phyloP scores from a whole-genome alignment of 2,113 vertebrate genomes.

The Setophaga coronata region DNA sequence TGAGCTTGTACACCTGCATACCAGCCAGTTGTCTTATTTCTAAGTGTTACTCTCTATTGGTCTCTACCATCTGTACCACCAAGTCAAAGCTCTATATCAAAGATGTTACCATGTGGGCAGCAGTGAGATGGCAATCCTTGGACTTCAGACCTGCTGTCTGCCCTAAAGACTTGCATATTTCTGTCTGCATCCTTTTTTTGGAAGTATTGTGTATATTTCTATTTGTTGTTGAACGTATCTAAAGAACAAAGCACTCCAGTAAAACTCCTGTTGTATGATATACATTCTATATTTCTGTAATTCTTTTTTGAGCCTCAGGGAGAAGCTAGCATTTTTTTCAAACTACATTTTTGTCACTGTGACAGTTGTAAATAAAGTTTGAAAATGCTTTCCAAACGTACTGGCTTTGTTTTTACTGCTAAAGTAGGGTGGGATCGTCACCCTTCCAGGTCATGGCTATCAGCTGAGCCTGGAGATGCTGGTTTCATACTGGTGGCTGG shows the following conservation, averaged over 20 bases:
- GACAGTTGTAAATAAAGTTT: slow-evolving; percentile 89
- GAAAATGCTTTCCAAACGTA: slow-evolving; percentile 83
- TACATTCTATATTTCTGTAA: slow-evolving; percentile 84
- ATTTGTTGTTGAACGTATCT: slow-evolving; percentile 74
- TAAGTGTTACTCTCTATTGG: slow-evolving; percentile 65
- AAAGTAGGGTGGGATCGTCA: not conserved
- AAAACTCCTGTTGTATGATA: slow-evolving; percentile 80
- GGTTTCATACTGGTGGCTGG: not conserved
- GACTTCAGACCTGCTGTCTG: slow-evolving; percentile 60
- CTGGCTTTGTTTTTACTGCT: not conserved
- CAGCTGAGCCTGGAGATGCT: not conserved
- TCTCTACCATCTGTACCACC: slow-evolving; percentile 46
- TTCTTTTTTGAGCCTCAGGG: slow-evolving; percentile 87
- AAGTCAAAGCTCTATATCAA: slow-evolving; percentile 60
- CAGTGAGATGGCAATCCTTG: slow-evolving; percentile 47
- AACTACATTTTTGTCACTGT: slow-evolving; percentile 87
- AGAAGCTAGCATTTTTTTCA: slow-evolving; percentile 85
- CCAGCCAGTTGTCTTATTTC: slow-evolving; percentile 58
- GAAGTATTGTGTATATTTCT: slow-evolving; percentile 81
- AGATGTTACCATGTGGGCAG: slow-evolving; percentile 32
- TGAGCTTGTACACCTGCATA: slow-evolving; percentile 75
- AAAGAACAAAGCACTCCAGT: slow-evolving; percentile 80
- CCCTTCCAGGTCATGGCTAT: rapidly evolving
- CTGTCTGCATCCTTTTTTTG: slow-evolving; percentile 61
- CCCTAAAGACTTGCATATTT: slow-evolving; percentile 65